phyloP scores from a whole-genome alignment of 2,888 invertebrate genomes.

The Syrista parreyssii region DNA sequence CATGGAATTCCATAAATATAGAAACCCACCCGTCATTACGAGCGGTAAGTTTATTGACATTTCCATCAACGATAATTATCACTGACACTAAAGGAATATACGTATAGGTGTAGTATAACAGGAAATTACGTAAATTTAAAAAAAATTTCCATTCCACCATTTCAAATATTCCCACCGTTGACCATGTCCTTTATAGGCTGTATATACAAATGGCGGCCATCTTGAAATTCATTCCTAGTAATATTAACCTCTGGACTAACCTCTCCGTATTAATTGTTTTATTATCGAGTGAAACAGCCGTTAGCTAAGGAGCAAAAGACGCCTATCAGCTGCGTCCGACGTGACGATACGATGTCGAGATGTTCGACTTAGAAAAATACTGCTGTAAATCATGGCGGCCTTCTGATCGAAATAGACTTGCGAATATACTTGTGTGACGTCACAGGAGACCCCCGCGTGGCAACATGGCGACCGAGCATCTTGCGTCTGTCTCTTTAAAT shows the following conservation, averaged over 20 bases:
- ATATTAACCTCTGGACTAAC: not conserved
- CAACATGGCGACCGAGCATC: constrained; percentile 16
- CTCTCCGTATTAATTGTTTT: not conserved
- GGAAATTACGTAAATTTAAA: not conserved
- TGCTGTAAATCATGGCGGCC: constrained; percentile 23
- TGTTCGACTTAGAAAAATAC: constrained; percentile 16
- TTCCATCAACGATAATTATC: not conserved
- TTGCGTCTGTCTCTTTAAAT: constrained; percentile 4
- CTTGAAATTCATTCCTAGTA: not conserved
- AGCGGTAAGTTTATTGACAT: not conserved
- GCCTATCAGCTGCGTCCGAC: not conserved
- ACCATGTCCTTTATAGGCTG: not conserved
- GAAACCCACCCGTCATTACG: not conserved
- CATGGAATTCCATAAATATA: not conserved
- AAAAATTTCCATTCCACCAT: too few relatives aligned
- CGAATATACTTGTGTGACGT: constrained; percentile 21
- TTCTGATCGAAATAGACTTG: constrained; percentile 27
- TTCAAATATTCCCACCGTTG: not conserved
- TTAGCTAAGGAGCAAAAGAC: not conserved
- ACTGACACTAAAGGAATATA: not conserved
- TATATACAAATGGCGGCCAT: not conserved
- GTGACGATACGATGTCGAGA: not conserved
- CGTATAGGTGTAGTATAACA: not conserved
- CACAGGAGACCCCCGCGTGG: constrained; percentile 19
- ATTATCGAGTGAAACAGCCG: not conserved